Base-by-base conservation (phyloP, 2,888 invertebrate genomes). In the Agrochola lota region DNA sequence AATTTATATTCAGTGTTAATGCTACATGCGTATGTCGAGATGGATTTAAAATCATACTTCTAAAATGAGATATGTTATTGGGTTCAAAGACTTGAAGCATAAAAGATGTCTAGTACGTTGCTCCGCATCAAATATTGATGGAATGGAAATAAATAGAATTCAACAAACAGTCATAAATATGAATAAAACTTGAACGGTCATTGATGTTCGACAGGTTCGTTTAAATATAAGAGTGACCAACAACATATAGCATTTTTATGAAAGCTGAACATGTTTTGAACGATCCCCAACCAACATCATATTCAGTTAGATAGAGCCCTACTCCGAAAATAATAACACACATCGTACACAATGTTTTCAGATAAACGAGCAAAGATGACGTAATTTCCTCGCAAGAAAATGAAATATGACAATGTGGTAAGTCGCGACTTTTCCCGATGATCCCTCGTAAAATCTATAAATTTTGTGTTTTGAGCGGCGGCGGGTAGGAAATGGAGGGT, bases 381-480 rank as follows among this genome's bases (percentile, higher is more conserved):
- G 94, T 93, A 92, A 96, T 95, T 94, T 96, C 95, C 95, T 94
- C 91, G 89, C 91, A 92, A 93, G 90, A 93, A 94, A 93, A 95
- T 95, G 94, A 96, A 95, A 95, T 95, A 96, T 95, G 91, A 93
- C 94, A 93, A 94, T 95, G 95, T 93, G 94, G 94, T 94, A 95
- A 93, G 94, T 93, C 91, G 93, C 94, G 92, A 93, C 92, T 93
- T 94, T 94, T 92, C 88, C 90, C 94, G 93, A 95, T 96, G 94
- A 96, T 95, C 95, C 96, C 95, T 95, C 94, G 95, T 95, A 95
- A 95, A 95, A 95, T 94, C 94, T 95, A 96, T 96, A 96, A 96
- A 95, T 95, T 95, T 92, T 92, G 91, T 92, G 90, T 91, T 93
- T 92, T 92, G 92, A 92, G 89, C 90, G 86, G 83, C 79, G 87